Evolutionary conservation across 2,888 invertebrate species (phyloP), one percentile per base, ranked within the genome.

Genomic region (Scaptomyza tumidula): DNA sequence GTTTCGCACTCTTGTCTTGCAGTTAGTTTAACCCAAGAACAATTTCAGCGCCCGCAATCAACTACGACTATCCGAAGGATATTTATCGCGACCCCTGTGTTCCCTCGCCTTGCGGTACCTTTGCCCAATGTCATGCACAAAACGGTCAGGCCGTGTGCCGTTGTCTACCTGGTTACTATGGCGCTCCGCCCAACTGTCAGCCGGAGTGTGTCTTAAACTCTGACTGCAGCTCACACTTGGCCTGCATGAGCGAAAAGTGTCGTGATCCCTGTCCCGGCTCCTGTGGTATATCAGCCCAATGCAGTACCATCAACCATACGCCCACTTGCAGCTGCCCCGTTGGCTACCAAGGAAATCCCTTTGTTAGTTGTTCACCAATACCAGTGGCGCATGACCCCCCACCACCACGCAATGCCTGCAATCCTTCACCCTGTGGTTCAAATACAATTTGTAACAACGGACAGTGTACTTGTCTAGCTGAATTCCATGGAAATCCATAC

Each of bases 381-480:
- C 93, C 93, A 49, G 90, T 91, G 19, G 11, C 52, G 0, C 41
- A 19, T 48, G 67, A 72, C 6, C 72, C 74, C 6, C 72, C 74
- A 14, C 54, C 58, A 0, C 72, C 81, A 9, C 84, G 80, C 29
- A 90, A 91, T 49, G 95, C 95, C 7, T 96, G 96, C 82, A 92
- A 93, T 74, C 95, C 96, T 24, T 94, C 95, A 29, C 96, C 96
- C 14, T 97, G 97, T 90, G 97, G 97, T 46, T 92, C 95, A 33
- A 96, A 96, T 90, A 95, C 97, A 14, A 92, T 93, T 68, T 97
- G 97, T 90, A 93, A 93, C 60, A 94, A 94, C 16, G 95, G 94
- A 0, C 80, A 95, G 6, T 96, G 96, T 86, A 92, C 93, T 52
- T 96, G 96, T 88, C 92, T 90, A 50, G 92, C 94, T 33, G 95